Evolutionary conservation across 2,113 vertebrate genomes (phyloP), one percentile per base, ranked within the genome.

Genomic region (Oryzias woworae): DNA sequence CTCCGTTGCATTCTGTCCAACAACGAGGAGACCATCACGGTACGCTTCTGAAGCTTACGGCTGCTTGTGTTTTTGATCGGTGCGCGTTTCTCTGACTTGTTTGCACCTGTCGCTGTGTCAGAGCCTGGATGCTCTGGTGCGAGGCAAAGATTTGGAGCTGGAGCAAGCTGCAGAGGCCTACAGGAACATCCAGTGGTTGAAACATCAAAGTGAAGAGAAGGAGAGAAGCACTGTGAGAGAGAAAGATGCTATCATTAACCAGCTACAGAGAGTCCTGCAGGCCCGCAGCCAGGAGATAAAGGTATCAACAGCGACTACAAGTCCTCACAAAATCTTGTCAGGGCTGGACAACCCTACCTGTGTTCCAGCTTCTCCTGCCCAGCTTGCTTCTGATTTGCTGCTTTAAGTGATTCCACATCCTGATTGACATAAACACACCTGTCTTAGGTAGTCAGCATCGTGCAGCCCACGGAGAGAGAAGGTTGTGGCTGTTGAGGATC

Each of bases 1-100:
- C 87, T 98, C 44, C 93, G 87, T 14, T 83, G 66, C 8, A 89
- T 98, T 76, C 90, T 98, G 7, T 94, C 93, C 45, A 91, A 90
- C 80, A 99, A 94, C 0, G 94, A 98, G 75, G 94, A 94, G 66
- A 98, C 95, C 48, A 95, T 99, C 71, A 95, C 94, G 0, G 97
- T 98, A 79, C 0, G 43, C 22, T 49, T 2, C 7, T 7, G 26
- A 14, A 17, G 16, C 24, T 57, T 57, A 42, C 22, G 7, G 31
- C 17, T 12, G 7, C 4, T 49, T 46, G n/a, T 14, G 1, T 2
- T 15, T 55, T 14, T 26, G 15, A 2, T 16, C 10, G 14, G 12
- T 2, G n/a, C 17, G 7, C 1, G 48, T 24, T 54, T 41, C 31
- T 69, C 45, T 49, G n/a, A 53, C 22, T 59, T 49, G 31, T 53